A percentile compares a stretch with the other conserved stretches of the same genome.
phyloP scores from a whole-genome alignment of 2,113 vertebrate genomes.

The Fulica atra region DNA sequence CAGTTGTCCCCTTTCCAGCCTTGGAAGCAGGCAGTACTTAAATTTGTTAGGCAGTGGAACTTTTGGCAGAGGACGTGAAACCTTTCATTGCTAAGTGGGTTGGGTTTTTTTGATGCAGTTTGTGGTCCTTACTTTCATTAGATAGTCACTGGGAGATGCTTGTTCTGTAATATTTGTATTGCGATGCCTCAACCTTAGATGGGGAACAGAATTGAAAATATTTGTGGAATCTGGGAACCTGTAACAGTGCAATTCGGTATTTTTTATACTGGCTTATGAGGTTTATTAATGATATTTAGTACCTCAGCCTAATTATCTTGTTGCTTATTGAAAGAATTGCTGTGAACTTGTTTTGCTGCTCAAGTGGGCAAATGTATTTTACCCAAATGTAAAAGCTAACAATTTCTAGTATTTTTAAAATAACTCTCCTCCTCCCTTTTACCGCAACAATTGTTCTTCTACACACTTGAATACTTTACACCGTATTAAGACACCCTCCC shows the following conservation, averaged over 20 bases:
- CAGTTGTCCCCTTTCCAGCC: neutral
- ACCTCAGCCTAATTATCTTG: neutral
- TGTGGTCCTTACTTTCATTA: neutral
- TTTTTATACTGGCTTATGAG: neutral
- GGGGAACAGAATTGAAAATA: neutral
- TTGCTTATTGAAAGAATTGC: neutral
- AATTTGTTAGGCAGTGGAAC: neutral
- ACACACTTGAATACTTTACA: neutral
- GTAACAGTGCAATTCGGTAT: neutral
- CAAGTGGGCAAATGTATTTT: neutral
- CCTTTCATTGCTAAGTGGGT: neutral
- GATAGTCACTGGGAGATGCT: neutral
- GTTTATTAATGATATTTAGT: neutral
- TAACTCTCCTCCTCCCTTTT: neutral
- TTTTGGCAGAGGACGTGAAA: neutral
- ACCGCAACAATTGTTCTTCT: neutral
- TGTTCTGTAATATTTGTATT: neutral
- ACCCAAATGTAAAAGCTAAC: neutral
- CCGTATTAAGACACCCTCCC: neutral
- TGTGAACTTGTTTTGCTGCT: conserved; percentile 2
- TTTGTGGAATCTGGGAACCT: neutral
- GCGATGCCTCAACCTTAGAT: neutral
- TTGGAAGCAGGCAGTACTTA: neutral
- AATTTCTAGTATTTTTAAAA: neutral
- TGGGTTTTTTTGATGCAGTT: neutral